Percentiles rank a stretch among this genome's conserved stretches.
Conservation (phyloP, 2,797 vertebrate species). For the Spinus pinus region DNA sequence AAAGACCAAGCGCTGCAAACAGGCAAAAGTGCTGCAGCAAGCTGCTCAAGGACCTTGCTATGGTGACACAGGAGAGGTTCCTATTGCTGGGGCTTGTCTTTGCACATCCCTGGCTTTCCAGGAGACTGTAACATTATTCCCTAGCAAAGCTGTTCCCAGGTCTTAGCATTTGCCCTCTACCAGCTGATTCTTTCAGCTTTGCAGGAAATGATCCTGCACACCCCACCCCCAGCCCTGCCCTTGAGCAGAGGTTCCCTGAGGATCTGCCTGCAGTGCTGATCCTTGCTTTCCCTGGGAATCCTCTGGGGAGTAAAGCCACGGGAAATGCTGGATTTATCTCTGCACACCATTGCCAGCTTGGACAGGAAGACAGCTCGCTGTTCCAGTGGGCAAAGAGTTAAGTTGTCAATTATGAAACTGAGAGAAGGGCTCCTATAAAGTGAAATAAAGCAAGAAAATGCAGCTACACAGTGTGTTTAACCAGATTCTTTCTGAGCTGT, state of each 20-base stretch:
- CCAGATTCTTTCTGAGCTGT: not conserved
- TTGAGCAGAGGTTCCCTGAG: not conserved
- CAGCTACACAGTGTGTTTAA: not conserved
- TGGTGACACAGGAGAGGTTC: not conserved
- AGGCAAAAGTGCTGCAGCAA: not conserved
- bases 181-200: not conserved
- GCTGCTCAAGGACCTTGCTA: not conserved
- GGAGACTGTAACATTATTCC: not conserved
- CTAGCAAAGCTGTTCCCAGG: not conserved
- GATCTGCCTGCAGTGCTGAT: not conserved
- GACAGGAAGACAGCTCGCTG: not conserved
- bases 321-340: not conserved
- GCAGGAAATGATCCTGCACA: not conserved
- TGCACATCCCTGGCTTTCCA: not conserved
- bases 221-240: not conserved
- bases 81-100: rapidly evolving
- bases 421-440: not conserved
- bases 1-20: not conserved
- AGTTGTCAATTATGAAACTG: not conserved
- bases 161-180: not conserved
- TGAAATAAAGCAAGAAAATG: not conserved
- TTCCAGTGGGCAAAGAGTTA: not conserved
- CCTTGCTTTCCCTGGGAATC: not conserved
- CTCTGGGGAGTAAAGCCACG: not conserved
- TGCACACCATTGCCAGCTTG: not conserved